Evolutionary conservation across 1,140 invertebrate species (phyloP).

Genomic region (Drosophila busckii): DNA sequence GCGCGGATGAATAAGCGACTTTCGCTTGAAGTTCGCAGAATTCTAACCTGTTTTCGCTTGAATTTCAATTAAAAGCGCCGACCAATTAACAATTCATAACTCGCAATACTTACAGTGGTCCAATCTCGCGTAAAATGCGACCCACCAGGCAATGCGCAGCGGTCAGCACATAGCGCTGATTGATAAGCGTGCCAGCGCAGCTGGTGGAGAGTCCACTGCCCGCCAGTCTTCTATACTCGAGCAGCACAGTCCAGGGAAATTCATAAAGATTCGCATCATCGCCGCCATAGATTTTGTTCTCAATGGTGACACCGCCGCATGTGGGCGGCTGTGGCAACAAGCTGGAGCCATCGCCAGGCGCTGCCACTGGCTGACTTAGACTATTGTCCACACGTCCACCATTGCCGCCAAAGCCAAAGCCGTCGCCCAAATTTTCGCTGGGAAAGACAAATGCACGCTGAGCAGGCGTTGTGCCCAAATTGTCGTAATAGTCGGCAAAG

Average conservation of each 20-base stretch:
- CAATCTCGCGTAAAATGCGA: constrained; percentile 78
- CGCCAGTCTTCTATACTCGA: constrained; percentile 80
- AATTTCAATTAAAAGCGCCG: neutral
- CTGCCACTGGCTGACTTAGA: neutral
- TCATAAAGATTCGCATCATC: constrained; percentile 79
- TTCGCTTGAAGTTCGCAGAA: constrained; percentile 24
- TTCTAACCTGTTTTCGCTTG: constrained; percentile 5
- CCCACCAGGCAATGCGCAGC: constrained; percentile 84
- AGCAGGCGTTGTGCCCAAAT: constrained; percentile 28
- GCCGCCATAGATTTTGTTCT: constrained; percentile 70
- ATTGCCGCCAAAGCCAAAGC: constrained; percentile 51
- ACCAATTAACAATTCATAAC: neutral
- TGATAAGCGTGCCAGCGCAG: constrained; percentile 82
- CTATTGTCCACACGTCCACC: too few relatives aligned
- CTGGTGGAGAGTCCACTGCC: constrained; percentile 50
- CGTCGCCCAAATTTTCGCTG: neutral
- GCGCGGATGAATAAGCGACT: constrained; percentile 42
- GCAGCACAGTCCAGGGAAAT: constrained; percentile 83
- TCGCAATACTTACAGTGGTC: constrained; percentile 79
- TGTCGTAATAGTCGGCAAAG: constrained; percentile 30
- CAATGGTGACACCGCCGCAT: constrained; percentile 66
- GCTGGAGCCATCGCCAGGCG: constrained; percentile 31
- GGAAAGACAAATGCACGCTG: constrained; percentile 25
- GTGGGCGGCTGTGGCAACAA: constrained; percentile 53
- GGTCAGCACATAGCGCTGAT: constrained; percentile 83